Evolutionary conservation across 2,113 vertebrate genomes (phyloP).

Genomic region (Notarius quadriscutis): DNA sequence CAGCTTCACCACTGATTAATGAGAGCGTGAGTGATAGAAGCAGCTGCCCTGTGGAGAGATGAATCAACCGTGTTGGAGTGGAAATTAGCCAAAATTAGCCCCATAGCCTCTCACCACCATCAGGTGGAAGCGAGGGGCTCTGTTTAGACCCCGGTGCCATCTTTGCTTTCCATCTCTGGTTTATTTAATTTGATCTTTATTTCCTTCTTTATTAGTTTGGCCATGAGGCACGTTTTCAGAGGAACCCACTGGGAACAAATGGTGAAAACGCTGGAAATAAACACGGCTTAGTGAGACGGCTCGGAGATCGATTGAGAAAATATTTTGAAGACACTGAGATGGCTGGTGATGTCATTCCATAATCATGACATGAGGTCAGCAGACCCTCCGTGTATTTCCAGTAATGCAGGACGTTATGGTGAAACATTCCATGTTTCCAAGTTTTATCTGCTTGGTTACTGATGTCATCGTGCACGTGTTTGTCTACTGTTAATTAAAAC

Average conservation of each 20-base stretch:
- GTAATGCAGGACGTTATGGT: neutral
- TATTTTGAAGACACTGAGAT: neutral
- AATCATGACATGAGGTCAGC: neutral
- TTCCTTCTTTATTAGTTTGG: slow-evolving; percentile 5
- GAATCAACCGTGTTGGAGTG: slow-evolving; percentile 33
- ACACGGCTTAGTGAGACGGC: neutral
- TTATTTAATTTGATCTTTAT: slow-evolving; percentile 8
- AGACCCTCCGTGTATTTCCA: neutral
- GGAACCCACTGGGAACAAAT: neutral
- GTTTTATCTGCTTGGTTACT: neutral
- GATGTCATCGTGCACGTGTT: neutral
- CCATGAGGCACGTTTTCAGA: neutral
- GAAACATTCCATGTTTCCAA: neutral
- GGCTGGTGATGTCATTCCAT: neutral
- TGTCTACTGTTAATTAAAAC: neutral
- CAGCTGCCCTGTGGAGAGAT: slow-evolving; percentile 30
- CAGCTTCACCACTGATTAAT: slow-evolving; percentile 35
- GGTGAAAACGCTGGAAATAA: neutral
- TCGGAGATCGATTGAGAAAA: neutral
- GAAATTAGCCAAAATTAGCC: slow-evolving; percentile 23
- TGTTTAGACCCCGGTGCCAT: neutral
- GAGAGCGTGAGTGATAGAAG: slow-evolving; percentile 41
- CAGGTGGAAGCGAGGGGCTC: neutral
- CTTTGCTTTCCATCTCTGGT: neutral
- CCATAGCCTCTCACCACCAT: neutral